Conservation (phyloP, 1,140 invertebrate species). For the Grapholita molesta region DNA sequence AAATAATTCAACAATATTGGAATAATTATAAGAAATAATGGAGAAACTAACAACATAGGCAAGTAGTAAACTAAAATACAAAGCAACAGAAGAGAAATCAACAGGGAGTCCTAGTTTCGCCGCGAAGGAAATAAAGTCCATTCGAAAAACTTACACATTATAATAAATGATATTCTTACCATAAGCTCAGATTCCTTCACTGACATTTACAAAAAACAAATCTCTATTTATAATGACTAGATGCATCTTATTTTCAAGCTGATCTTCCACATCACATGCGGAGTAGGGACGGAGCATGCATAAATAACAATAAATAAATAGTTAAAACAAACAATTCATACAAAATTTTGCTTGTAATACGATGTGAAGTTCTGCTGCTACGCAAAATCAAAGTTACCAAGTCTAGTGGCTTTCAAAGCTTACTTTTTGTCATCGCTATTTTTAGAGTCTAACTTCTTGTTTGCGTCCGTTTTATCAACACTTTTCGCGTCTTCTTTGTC, state of each 20-base stretch:
- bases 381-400: neutral
- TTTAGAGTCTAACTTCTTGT: conserved; percentile 44
- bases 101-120: conserved; percentile 35
- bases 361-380: neutral
- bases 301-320: conserved; percentile 50
- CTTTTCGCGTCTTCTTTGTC: conserved; percentile 45
- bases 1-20: conserved; percentile 42
- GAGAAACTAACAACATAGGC: conserved; percentile 36
- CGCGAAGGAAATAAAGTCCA: conserved; percentile 47
- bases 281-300: conserved; percentile 26
- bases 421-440: conserved; percentile 40
- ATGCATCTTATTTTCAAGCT: conserved; percentile 39
- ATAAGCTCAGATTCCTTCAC: conserved; percentile 67
- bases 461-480: conserved; percentile 35
- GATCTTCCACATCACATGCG: conserved; percentile 22
- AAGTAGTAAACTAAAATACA: conserved; percentile 57
- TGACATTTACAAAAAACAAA: conserved; percentile 64
- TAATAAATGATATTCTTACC: conserved; percentile 56
- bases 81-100: conserved; percentile 46
- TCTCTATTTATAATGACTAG: conserved; percentile 58
- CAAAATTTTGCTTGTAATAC: conserved; percentile 28
- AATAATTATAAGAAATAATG: conserved; percentile 32
- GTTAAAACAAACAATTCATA: conserved; percentile 43
- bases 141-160: conserved; percentile 67
- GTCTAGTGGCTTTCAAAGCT: neutral